Conservation (phyloP, 2,888 invertebrate genomes). For the Orthosia cruda region DNA sequence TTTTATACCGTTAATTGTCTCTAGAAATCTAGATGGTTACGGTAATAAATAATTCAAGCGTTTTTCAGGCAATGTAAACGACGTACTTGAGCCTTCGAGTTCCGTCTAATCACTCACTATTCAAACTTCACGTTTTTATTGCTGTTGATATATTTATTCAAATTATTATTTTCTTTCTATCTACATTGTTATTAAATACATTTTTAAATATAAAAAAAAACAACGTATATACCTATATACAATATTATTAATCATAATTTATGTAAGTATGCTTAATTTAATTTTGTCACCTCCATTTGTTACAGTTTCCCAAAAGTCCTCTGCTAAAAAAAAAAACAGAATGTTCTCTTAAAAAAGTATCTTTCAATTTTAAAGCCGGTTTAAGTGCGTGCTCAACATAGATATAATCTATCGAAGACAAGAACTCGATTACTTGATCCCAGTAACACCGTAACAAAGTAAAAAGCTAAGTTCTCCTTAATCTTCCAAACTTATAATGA, state of each 20-base stretch:
- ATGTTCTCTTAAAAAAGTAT: not conserved
- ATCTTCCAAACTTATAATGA: slow-evolving; percentile 64
- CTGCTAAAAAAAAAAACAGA: not conserved
- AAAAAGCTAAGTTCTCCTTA: slow-evolving; percentile 48
- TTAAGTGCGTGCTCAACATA: slow-evolving; percentile 15
- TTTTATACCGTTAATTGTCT: slow-evolving; percentile 8
- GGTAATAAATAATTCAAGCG: too few species aligned
- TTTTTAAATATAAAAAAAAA: too few species aligned
- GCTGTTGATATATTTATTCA: too few species aligned
- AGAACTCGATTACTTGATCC: slow-evolving; percentile 33
- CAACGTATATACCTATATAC: too few species aligned
- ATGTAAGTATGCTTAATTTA: too few species aligned
- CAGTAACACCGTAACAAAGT: slow-evolving; percentile 42
- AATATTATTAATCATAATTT: too few species aligned
- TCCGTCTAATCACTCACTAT: not conserved
- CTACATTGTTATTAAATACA: too few species aligned
- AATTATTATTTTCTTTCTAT: too few species aligned
- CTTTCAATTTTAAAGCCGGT: slow-evolving; percentile 4
- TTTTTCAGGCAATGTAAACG: not conserved
- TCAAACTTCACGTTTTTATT: slow-evolving; percentile 23
- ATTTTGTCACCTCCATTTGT: not conserved
- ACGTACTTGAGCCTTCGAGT: not conserved
- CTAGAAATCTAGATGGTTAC: too few species aligned
- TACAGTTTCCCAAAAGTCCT: not conserved
- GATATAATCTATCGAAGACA: slow-evolving; percentile 39